Evolutionary conservation across 1,140 invertebrate genomes (phyloP), one percentile per base, ranked within the genome.

Genomic region (Cheumatopsyche charites): DNA sequence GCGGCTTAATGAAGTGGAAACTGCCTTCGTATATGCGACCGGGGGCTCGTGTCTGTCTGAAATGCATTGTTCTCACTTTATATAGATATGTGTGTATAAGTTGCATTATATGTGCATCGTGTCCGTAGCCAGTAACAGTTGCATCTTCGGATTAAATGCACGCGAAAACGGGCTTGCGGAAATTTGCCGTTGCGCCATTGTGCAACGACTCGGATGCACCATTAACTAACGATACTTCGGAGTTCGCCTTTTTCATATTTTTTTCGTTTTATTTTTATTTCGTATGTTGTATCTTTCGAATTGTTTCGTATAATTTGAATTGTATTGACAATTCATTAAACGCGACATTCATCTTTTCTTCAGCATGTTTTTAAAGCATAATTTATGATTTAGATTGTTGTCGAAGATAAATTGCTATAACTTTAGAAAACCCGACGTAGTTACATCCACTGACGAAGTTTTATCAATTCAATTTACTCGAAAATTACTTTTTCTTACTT

Each of bases 141-240:
- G 47, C 47, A 52, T 52, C 47, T 52, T 19, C 1, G 19, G 47
- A 52, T 52, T 52, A 52, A 52, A 52, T 52, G 47, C 15, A 17
- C 1, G 15, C 47, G 7, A 52, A 52, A 52, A 52, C 19, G 47
- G 47, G 29, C 29, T 52, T 52, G 47, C 47, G 47, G 15, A 52
- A 52, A 52, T 52, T 52, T 52, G 47, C 47, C 29, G 29, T 9
- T 36, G 29, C 29, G 29, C 29, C n/a, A 36, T 36, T 36, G 29
- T 36, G 29, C 29, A 52, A 15, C 47, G n/a, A 15, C 47, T 17
- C n/a, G n/a, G 15, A 17, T 17, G 19, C n/a, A 52, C 15, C 15
- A 52, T 52, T 52, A 52, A 17, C 47, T 52, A 52, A 52, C 13
- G 47, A 52, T 52, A 52, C 47, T 52, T 52, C 47, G 5, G n/a